Conservation (phyloP, 2,113 vertebrate genomes). For the Chrysemys picta region DNA sequence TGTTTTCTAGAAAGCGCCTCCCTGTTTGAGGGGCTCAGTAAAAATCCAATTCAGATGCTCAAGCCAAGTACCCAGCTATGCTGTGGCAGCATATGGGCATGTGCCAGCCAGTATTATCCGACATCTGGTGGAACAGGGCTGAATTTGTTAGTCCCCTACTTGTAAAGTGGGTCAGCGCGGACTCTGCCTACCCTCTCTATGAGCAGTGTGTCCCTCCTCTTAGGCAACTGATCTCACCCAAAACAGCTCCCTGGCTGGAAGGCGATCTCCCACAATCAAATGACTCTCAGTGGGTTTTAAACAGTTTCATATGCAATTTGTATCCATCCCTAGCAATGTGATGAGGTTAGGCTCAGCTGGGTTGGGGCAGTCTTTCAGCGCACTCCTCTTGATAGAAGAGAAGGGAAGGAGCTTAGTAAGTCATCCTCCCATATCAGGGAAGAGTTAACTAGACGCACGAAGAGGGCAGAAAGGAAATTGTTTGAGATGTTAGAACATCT, state of each 20-base stretch:
- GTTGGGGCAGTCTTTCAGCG: not conserved
- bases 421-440: not conserved
- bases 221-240: too few species aligned
- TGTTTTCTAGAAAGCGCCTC: not conserved
- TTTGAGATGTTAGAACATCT: not conserved
- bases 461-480: not conserved
- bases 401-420: not conserved
- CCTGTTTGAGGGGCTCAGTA: not conserved
- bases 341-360: not conserved
- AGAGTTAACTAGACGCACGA: not conserved
- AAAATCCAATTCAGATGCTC: not conserved
- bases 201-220: not conserved
- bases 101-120: not conserved
- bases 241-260: not conserved
- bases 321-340: not conserved
- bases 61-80: not conserved
- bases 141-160: not conserved
- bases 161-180: not conserved
- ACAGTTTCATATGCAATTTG: not conserved
- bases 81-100: not conserved
- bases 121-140: not conserved
- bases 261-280: not conserved
- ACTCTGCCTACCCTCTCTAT: not conserved
- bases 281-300: not conserved
- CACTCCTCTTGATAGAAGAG: not conserved